Base-by-base conservation (phyloP, 2,797 vertebrate genomes). In the Nyctalus aviator region DNA sequence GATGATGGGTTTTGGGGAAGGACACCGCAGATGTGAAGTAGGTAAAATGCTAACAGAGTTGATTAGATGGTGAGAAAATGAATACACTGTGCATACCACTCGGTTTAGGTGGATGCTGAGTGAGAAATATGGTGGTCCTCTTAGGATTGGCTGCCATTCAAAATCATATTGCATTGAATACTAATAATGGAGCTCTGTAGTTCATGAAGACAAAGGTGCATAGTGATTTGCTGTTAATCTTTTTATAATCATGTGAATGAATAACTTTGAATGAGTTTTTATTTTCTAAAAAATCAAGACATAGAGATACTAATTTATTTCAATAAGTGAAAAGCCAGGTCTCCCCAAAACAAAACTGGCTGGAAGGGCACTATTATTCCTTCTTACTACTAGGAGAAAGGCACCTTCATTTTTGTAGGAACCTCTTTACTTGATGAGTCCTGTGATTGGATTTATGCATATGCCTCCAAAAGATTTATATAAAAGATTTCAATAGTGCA, bases 201-300 rank as follows among this genome's bases (percentile, higher is more conserved):
- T 93, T 93, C 68, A 71, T 25, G 25, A 66, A 86, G 48, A 94
- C 76, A 86, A 91, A 86, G 5, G 27, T 46, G 10, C 32, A 30
- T 13, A 59, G 27, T 86, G 76, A 93, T 77, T 96, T 84, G 8
- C 71, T 69, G 2, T 72, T 50, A 46, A 2, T 59, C 23, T 91
- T 76, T 90, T 82, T 66, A 93, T 68, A 66, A 91, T 69, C n/a
- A 53, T 14, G 30, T 55, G 32, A 78, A 78, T 55, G 50, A 78
- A 50, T 57, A 82, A 82, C 86, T 84, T 84, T 95, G 87, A 90
- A 68, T 91, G 37, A 88, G 23, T 41, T 75, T 95, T 91, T 73
- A 53, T 62, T 84, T 84, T 44, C 41, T 88, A 53, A 62, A 96
- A 88, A 76, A 73, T 89, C 35, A 89, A 93, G 44, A 69, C 72